Conservation (phyloP, 1,140 invertebrate genomes). For the Arion vulgaris region DNA sequence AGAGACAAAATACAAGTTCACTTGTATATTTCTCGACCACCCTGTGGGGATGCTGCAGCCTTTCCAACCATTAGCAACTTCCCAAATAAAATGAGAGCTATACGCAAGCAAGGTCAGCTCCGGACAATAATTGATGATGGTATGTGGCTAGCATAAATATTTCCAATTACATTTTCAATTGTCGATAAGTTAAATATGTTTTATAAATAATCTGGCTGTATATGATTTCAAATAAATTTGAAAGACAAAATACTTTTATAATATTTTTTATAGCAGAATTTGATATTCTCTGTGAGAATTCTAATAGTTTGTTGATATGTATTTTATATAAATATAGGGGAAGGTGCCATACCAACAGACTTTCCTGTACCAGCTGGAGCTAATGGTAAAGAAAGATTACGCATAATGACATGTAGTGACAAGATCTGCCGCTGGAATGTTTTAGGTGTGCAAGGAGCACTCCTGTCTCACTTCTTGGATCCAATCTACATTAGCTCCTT, state of each 20-base stretch:
- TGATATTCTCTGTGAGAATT: no score
- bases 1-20: slow-evolving; percentile 87
- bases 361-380: slow-evolving; percentile 66
- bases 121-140: slow-evolving; percentile 53
- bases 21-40: slow-evolving; percentile 96
- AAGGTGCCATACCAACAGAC: slow-evolving; percentile 92
- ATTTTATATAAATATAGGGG: slow-evolving; percentile 78
- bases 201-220: no score
- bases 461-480: slow-evolving; percentile 71
- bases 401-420: slow-evolving; percentile 73
- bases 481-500: slow-evolving; percentile 70
- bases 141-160: slow-evolving; percentile 25
- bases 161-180: no score
- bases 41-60: slow-evolving; percentile 94
- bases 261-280: no score
- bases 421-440: slow-evolving; percentile 73
- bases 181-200: no score
- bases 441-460: slow-evolving; percentile 71
- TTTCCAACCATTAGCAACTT: slow-evolving; percentile 81
- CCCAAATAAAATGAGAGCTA: slow-evolving; percentile 49
- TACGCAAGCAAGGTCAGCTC: slow-evolving; percentile 51
- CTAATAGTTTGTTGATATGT: no score
- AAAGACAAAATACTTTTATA: no score
- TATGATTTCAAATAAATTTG: no score
- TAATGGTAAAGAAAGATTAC: slow-evolving; percentile 64